phyloP scores from a whole-genome alignment of 2,113 vertebrate genomes.

The Etheostoma cragini region DNA sequence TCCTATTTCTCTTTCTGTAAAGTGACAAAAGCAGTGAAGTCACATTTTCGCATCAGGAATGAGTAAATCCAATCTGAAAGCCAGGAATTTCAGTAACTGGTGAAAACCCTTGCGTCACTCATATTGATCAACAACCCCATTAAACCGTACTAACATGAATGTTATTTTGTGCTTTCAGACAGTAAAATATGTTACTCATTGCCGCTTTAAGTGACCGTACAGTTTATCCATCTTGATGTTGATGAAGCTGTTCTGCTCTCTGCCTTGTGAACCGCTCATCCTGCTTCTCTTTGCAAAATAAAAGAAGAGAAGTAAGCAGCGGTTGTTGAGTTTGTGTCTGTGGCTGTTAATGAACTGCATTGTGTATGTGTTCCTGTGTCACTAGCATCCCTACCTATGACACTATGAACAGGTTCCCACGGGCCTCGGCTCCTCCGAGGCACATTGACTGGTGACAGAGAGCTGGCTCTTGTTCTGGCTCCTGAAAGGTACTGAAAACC shows the following conservation, averaged over 20 bases:
- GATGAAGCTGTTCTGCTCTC: conserved; percentile 61
- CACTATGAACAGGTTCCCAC: conserved; percentile 86
- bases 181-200: background rate
- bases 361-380: conserved; percentile 37
- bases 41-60: background rate
- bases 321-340: background rate
- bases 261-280: conserved; percentile 24
- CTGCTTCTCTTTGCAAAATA: conserved; percentile 24
- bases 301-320: background rate
- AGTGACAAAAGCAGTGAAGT: background rate
- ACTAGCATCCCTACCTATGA: conserved; percentile 85
- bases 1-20: background rate
- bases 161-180: background rate
- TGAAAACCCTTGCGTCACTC: background rate
- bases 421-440: conserved; percentile 87
- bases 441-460: conserved; percentile 86
- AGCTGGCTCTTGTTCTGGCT: conserved; percentile 56
- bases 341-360: conserved; percentile 35
- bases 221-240: background rate
- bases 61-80: background rate
- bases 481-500: conserved; percentile 80
- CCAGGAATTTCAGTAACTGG: background rate
- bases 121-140: background rate
- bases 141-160: background rate
- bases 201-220: conserved; percentile 1